Conservation (phyloP, 92 coral and sea anemone genomes). For the Phenganax subtilis region DNA sequence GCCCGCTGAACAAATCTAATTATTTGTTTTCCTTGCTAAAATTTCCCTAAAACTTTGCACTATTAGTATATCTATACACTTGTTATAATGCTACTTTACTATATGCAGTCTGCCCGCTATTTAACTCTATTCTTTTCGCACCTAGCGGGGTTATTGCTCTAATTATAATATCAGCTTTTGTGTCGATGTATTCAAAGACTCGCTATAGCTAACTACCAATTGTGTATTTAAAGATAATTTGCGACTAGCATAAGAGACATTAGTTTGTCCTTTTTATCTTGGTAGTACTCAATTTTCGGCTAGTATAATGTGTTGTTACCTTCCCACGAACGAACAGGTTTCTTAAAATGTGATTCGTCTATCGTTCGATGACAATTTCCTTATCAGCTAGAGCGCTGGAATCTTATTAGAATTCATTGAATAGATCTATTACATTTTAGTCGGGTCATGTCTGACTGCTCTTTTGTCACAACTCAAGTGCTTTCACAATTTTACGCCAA, state of each 20-base stretch:
- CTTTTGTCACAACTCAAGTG: not conserved
- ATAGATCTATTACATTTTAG: not conserved
- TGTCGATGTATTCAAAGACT: not conserved
- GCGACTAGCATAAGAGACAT: not conserved
- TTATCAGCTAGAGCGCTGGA: too few species aligned
- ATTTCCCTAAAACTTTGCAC: not conserved
- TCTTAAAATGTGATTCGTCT: not conserved
- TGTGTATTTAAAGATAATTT: not conserved
- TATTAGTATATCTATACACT: not conserved
- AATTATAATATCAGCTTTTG: slow-evolving; percentile 3
- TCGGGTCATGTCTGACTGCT: not conserved
- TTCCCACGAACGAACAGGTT: not conserved
- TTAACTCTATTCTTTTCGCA: slow-evolving; percentile 4
- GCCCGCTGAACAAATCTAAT: not conserved
- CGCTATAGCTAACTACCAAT: not conserved
- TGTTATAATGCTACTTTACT: not conserved
- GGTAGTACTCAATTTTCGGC: not conserved
- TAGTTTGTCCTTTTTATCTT: not conserved
- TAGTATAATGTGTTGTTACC: not conserved
- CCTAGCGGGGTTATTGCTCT: not conserved
- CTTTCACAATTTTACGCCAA: too few species aligned
- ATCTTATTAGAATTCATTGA: not conserved
- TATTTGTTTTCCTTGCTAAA: not conserved
- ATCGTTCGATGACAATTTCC: not conserved
- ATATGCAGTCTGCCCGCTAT: not conserved